Evolutionary conservation across 2,797 vertebrate genomes (phyloP).

Genomic region (Bufotes viridis): DNA sequence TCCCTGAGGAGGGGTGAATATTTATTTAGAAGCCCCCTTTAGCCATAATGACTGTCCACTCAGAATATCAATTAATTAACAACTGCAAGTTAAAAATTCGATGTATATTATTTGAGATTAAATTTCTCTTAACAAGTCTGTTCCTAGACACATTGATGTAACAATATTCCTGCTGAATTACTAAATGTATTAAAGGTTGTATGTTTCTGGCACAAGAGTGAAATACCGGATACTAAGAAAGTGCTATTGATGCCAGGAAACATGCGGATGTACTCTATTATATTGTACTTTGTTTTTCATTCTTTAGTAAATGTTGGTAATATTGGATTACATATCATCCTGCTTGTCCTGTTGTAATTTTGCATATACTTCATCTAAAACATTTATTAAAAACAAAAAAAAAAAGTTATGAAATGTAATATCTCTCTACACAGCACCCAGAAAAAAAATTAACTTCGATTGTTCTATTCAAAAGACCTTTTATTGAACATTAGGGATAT

Average conservation of each 20-base stretch:
- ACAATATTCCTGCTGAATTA: background rate
- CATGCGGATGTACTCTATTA: conserved; percentile 2
- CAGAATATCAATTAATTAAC: no score
- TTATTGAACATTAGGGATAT: conserved; percentile 51
- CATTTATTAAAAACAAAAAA: conserved; percentile 28
- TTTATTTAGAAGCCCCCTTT: no score
- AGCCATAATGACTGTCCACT: no score
- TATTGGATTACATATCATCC: conserved; percentile 19
- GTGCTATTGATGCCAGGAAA: conserved; percentile 24
- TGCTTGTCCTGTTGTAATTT: background rate
- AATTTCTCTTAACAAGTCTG: background rate
- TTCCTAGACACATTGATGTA: background rate
- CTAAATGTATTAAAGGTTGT: background rate
- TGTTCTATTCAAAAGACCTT: conserved; percentile 48
- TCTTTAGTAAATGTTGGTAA: background rate
- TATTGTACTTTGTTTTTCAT: background rate
- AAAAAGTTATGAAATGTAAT: conserved; percentile 23
- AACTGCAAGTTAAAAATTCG: no score
- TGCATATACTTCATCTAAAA: conserved; percentile 18
- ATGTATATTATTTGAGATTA: background rate
- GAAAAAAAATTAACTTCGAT: conserved; percentile 13
- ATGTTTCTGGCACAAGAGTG: background rate
- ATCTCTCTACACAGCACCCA: background rate
- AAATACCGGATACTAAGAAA: conserved; percentile 10
- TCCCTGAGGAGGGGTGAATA: no score